Evolutionary conservation across 2,113 vertebrate genomes (phyloP).

Genomic region (Hiodon alosoides): DNA sequence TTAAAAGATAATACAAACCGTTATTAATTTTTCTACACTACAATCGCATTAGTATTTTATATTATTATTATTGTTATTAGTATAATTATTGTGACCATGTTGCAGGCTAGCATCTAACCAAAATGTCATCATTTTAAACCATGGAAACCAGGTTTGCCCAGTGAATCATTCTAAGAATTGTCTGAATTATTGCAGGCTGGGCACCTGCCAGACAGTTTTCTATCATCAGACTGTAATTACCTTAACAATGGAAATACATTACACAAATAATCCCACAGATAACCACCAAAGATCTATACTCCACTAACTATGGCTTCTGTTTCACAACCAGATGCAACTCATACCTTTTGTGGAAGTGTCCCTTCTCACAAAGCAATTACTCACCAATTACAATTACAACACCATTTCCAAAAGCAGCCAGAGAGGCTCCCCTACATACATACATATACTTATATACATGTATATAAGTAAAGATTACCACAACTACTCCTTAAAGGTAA

Average conservation of each 20-base stretch:
- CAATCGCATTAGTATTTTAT: slow-evolving; percentile 47
- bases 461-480: no score
- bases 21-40: slow-evolving; percentile 24
- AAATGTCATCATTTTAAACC: slow-evolving; percentile 34
- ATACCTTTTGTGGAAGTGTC: slow-evolving; percentile 28
- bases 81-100: slow-evolving; percentile 54
- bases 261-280: slow-evolving; percentile 69
- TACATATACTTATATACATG: no score
- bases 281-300: slow-evolving; percentile 70
- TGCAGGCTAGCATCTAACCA: slow-evolving; percentile 26
- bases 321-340: slow-evolving; percentile 39
- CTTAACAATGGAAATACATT: slow-evolving; percentile 70
- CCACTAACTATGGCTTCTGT: slow-evolving; percentile 59
- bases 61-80: slow-evolving; percentile 17
- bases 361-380: slow-evolving; percentile 26
- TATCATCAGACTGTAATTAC: slow-evolving; percentile 61
- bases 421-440: no score
- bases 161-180: slow-evolving; percentile 49
- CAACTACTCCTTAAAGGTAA: no score
- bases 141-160: no score
- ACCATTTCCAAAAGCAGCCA: no score
- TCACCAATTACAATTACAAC: background rate
- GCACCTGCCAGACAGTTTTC: slow-evolving; percentile 49
- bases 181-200: slow-evolving; percentile 57
- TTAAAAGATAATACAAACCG: slow-evolving; percentile 27